A percentile compares a stretch with the other conserved stretches of the same genome.
These are phyloP conservation scores for Aromia moschata DNA, from an alignment of 2,888 invertebrate genomes.

Conservation along the genomic window DNA sequence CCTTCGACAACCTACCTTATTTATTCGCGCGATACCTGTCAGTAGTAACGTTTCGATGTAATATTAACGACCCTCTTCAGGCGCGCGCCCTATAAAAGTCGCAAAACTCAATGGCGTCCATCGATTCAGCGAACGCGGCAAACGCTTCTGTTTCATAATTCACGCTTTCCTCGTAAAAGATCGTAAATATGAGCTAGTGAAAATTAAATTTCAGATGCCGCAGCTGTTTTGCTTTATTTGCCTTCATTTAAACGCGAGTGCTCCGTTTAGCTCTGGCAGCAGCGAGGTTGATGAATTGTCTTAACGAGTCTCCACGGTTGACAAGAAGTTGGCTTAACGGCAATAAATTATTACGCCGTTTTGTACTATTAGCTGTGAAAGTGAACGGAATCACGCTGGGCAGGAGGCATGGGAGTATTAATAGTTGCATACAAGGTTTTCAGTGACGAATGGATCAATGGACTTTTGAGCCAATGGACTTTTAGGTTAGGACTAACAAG, in stretches of 20 bases:
- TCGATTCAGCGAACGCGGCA: not conserved
- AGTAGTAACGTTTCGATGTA: not conserved
- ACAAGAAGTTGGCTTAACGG: not conserved
- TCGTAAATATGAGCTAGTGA: not conserved
- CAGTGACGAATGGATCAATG: no score
- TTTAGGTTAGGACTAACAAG: no score
- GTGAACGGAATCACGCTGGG: not conserved
- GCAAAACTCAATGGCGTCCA: not conserved
- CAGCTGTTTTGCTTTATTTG: not conserved
- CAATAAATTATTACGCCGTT: no score
- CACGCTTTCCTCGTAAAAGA: not conserved
- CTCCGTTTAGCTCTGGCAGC: not conserved
- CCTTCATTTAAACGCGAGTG: not conserved
- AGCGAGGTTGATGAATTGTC: not conserved
- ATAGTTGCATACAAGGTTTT: no score
- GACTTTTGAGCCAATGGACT: no score
- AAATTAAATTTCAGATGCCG: constrained; percentile 2
- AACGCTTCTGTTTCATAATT: not conserved
- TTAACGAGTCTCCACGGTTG: not conserved
- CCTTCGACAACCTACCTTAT: not conserved
- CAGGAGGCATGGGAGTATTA: no score
- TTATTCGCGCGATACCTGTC: not conserved
- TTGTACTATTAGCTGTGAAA: not conserved
- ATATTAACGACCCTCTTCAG: not conserved
- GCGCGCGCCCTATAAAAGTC: not conserved